Evolutionary conservation across 2,797 vertebrate species (phyloP).

Genomic region (Phrynocephalus guinanensis): DNA sequence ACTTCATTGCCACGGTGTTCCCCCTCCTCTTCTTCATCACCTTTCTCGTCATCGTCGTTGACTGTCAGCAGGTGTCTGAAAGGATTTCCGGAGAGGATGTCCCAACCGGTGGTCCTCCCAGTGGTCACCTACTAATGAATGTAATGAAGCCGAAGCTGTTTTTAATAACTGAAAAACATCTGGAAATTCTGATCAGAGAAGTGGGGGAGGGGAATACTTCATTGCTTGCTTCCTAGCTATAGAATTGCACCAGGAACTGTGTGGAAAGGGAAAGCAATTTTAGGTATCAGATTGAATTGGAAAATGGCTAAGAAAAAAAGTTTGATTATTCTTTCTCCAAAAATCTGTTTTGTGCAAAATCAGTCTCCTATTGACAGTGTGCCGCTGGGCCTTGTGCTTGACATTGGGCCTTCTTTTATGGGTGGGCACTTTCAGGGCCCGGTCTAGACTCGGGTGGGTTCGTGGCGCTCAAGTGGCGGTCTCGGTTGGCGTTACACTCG

Average conservation of each 20-base stretch:
- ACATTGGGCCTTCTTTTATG: too few relatives aligned
- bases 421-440: too few relatives aligned
- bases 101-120: too few relatives aligned
- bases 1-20: too few relatives aligned
- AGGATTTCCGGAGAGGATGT: too few relatives aligned
- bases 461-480: too few relatives aligned
- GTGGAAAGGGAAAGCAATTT: background rate
- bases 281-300: background rate
- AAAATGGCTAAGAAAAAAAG: background rate
- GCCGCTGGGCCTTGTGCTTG: too few relatives aligned
- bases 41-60: too few relatives aligned
- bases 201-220: background rate
- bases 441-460: too few relatives aligned
- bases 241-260: background rate
- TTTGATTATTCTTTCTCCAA: background rate
- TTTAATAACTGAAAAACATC: background rate
- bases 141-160: background rate
- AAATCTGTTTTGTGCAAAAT: background rate
- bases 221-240: background rate
- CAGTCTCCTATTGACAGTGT: background rate
- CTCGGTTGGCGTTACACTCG: too few relatives aligned
- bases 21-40: too few relatives aligned
- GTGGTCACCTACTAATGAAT: background rate
- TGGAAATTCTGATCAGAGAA: background rate
- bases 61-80: too few relatives aligned